Base-by-base conservation (phyloP, 1,140 invertebrate species). In the Pomacea maculata region DNA sequence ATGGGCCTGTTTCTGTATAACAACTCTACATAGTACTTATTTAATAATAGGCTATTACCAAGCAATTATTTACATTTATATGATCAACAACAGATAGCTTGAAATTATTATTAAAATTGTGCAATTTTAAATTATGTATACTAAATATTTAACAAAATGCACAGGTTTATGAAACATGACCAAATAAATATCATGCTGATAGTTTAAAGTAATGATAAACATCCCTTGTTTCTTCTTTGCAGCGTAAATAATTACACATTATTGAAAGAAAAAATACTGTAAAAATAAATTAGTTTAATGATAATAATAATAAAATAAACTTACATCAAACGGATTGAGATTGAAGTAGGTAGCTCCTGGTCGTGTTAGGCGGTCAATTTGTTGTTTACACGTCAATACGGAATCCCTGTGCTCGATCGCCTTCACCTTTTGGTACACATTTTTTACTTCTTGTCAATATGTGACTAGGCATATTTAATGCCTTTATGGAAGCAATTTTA, bases 341-440 rank as follows among this genome's bases (percentile, higher is more conserved):
- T 92, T 92, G 75, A 92, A 92, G 80, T 92, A 91, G 52, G 90
- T 91, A 6, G 89, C 85, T 52, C 91, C 91, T 64, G 91, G 90
- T 80, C 91, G 82, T 4, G 84, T 89, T 54, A 91, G 80, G 75
- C 90, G 85, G 74, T 91, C 90, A 72, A 92, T 89, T 78, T 92
- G 91, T 78, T 91, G 90, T 82, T 90, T 91, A 65, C 90, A 88
- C 45, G 91, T 92, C 70, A 91, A 82, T 12, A 90, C 90, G 14
- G 91, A 90, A 83, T 92, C 91, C 76, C 90, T 78, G 90, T 97
- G 96, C 91, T 99, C 97, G 75, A 98, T 98, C 92, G 96, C 95
- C 93, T 99, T 99, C 6, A 99, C 96, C 96, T 98, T 81, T 45
- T 85, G 57, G 9, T 61, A 61, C 11, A 61, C 57, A 61, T 6